Conservation (phyloP, 2,113 vertebrate species). For the Acanthochromis polyacanthus region DNA sequence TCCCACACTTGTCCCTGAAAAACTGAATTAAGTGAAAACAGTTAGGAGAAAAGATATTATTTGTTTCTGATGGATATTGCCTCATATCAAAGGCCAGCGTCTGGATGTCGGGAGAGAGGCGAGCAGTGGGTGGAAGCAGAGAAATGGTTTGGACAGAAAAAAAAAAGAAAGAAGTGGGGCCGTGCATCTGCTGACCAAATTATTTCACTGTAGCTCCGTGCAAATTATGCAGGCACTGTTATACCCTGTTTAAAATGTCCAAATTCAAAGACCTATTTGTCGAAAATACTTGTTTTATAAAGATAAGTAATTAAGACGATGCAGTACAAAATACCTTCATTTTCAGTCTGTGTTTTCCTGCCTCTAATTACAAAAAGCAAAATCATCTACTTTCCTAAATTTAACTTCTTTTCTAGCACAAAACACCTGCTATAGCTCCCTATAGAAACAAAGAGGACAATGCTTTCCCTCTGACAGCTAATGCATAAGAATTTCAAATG, state of each 20-base stretch:
- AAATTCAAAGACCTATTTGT: not conserved
- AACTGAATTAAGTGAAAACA: constrained; percentile 52
- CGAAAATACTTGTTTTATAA: not conserved
- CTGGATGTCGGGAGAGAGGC: not conserved
- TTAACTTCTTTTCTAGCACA: not conserved
- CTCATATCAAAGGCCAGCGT: constrained; percentile 62
- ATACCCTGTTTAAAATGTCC: not conserved
- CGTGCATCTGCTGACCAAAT: not conserved
- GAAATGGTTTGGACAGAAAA: constrained; percentile 14
- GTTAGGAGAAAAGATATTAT: constrained; percentile 55
- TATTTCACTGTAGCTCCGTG: not conserved
- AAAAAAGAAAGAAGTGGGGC: not conserved
- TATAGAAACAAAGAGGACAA: not conserved
- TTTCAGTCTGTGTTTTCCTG: too few species aligned
- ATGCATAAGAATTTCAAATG: constrained; percentile 17
- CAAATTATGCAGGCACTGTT: not conserved
- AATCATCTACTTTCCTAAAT: not conserved
- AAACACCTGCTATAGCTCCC: not conserved
- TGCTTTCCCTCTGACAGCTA: constrained; percentile 3
- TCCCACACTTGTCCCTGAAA: constrained; percentile 43
- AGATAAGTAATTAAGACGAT: not conserved
- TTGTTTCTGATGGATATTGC: constrained; percentile 66
- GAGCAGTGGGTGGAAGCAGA: constrained; percentile 21
- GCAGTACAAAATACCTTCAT: not conserved
- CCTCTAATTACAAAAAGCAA: too few species aligned